Percentiles rank a stretch among this genome's conserved stretches.
phyloP scores from a whole-genome alignment of 2,113 vertebrate genomes.

The Spilogale gracilis region DNA sequence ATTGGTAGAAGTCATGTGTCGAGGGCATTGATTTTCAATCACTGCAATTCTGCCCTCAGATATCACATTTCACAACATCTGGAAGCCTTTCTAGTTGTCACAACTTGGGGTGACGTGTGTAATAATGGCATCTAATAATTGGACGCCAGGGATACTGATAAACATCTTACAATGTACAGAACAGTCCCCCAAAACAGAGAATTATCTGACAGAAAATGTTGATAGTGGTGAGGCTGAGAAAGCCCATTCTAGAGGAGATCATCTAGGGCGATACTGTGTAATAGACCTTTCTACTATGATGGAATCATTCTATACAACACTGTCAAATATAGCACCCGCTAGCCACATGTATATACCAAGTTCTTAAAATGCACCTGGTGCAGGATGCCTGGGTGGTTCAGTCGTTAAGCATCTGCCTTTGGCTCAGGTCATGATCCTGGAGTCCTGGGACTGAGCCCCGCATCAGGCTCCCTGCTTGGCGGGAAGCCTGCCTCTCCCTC shows the following conservation, averaged over 20 bases:
- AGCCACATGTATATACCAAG: neutral
- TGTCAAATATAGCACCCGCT: neutral
- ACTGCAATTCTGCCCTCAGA: neutral
- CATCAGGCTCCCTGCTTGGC: no score
- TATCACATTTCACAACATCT: neutral
- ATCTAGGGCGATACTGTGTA: neutral
- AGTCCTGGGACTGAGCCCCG: no score
- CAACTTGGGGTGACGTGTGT: neutral
- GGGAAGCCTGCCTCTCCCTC: no score
- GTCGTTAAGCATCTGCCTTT: no score
- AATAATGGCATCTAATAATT: neutral
- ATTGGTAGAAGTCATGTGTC: neutral
- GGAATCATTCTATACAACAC: neutral
- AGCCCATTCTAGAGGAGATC: neutral
- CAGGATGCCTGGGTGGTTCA: neutral
- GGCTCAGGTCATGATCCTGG: no score
- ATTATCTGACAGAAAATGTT: neutral
- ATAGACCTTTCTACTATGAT: neutral
- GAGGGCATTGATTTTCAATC: neutral
- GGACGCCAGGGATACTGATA: neutral
- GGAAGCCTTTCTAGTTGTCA: neutral
- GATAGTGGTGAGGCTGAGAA: neutral
- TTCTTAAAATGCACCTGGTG: neutral
- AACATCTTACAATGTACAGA: neutral
- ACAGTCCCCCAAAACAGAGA: neutral